phyloP scores from a whole-genome alignment of 2,888 invertebrate genomes.

The Mythimna pallens region DNA sequence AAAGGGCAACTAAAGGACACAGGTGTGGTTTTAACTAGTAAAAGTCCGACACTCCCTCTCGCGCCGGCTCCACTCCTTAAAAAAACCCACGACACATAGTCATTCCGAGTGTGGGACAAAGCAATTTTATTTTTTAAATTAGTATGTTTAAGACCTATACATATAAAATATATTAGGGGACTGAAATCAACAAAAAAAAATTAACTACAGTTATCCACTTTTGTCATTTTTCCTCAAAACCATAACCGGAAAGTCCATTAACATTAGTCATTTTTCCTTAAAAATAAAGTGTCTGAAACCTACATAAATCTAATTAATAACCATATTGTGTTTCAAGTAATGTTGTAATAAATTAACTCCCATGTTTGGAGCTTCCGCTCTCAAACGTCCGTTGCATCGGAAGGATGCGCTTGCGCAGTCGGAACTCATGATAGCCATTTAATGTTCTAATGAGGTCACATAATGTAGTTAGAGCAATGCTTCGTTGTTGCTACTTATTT shows the following conservation, averaged over 20 bases:
- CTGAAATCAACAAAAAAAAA: neutral
- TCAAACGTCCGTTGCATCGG: slow-evolving; percentile 45
- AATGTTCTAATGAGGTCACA: slow-evolving; percentile 55
- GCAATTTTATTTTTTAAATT: too few species aligned
- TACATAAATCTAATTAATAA: slow-evolving; percentile 12
- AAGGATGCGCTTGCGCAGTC: slow-evolving; percentile 56
- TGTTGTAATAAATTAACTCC: slow-evolving; percentile 43
- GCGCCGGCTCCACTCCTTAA: too few species aligned
- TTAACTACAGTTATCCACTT: neutral
- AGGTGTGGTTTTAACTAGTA: too few species aligned
- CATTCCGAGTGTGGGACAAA: too few species aligned
- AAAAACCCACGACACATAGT: too few species aligned
- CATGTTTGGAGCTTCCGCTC: slow-evolving; percentile 51
- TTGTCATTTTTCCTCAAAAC: neutral
- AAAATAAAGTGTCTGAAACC: neutral
- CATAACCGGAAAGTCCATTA: neutral
- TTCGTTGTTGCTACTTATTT: slow-evolving; percentile 12
- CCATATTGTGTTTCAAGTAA: slow-evolving; percentile 15
- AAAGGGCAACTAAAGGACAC: too few species aligned
- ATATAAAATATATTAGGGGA: too few species aligned
- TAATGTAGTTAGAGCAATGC: slow-evolving; percentile 29
- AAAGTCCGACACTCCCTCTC: too few species aligned
- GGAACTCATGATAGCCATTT: slow-evolving; percentile 52
- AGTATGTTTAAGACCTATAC: too few species aligned
- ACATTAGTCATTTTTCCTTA: neutral